Percentiles rank a stretch among this genome's conserved stretches.
Conservation (phyloP, 2,888 invertebrate genomes). For the Tromatobia lineatoria region DNA sequence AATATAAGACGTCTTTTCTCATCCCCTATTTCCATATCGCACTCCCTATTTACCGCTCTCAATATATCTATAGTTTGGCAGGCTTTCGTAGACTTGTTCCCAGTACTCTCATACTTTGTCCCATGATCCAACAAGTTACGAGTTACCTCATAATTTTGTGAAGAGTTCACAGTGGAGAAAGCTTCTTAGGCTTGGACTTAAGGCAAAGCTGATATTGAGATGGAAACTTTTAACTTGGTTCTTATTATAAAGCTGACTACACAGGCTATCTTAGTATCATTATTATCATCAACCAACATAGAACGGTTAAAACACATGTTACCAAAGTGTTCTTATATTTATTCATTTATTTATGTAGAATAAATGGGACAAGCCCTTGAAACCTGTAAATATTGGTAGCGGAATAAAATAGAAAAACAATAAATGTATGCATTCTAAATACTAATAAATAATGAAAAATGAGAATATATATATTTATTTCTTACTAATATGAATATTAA, state of each 20-base stretch:
- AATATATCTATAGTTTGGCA: constrained; percentile 30
- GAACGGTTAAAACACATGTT: no score
- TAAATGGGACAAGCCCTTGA: no score
- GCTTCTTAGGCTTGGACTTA: neutral
- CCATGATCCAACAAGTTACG: constrained; percentile 46
- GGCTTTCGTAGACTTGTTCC: constrained; percentile 11
- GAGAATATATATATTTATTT: no score
- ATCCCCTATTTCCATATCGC: constrained; percentile 20
- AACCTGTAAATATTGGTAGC: no score
- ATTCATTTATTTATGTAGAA: no score
- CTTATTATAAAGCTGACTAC: neutral
- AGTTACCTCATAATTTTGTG: constrained; percentile 28
- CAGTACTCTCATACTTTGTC: constrained; percentile 12
- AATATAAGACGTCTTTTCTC: constrained; percentile 38
- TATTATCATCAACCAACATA: neutral
- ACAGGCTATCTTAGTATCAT: neutral
- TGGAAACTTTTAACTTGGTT: neutral
- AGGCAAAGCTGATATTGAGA: constrained; percentile 8
- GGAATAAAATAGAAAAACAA: no score
- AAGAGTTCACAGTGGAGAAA: neutral
- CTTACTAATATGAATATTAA: no score
- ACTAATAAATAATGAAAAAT: no score
- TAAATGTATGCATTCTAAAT: no score
- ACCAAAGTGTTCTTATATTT: no score
- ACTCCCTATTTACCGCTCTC: constrained; percentile 13